Conservation (phyloP, 2,888 invertebrate genomes). For the Drosophila kanekoi region DNA sequence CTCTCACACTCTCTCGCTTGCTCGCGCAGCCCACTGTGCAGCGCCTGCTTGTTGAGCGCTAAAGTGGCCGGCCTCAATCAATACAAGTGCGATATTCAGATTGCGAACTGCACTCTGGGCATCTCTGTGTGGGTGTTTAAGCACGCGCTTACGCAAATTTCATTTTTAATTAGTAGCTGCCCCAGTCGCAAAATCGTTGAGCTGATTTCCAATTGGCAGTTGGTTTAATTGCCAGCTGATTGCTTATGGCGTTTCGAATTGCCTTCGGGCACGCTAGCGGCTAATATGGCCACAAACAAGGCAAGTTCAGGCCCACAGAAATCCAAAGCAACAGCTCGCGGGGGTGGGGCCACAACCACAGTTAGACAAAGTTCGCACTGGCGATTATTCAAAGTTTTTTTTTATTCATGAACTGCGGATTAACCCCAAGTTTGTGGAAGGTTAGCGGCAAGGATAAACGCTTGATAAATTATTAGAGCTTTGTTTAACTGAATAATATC, state of each 20-base stretch:
- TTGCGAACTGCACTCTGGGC: constrained; percentile 46
- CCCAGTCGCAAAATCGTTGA: constrained; percentile 64
- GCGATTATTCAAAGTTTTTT: constrained; percentile 23
- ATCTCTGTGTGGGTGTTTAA: constrained; percentile 42
- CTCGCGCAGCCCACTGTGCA: constrained; percentile 47
- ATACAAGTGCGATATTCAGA: constrained; percentile 64
- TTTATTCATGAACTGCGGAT: constrained; percentile 25
- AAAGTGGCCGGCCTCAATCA: constrained; percentile 70
- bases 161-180: constrained; percentile 60
- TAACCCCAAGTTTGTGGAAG: constrained; percentile 37
- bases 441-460: constrained; percentile 44
- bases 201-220: constrained; percentile 56
- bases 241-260: constrained; percentile 64
- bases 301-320: constrained; percentile 19
- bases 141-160: constrained; percentile 59
- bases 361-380: constrained; percentile 22
- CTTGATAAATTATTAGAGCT: constrained; percentile 42
- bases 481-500: constrained; percentile 15
- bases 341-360: constrained; percentile 21
- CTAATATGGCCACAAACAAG: constrained; percentile 28
- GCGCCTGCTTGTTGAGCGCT: constrained; percentile 43
- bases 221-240: constrained; percentile 70
- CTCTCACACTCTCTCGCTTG: background rate
- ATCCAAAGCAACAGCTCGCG: constrained; percentile 8
- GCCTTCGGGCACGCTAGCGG: constrained; percentile 66